These are phyloP conservation scores for Drosophila rhopaloa DNA, from an alignment of 1,140 invertebrate species.

Conservation along the genomic window DNA sequence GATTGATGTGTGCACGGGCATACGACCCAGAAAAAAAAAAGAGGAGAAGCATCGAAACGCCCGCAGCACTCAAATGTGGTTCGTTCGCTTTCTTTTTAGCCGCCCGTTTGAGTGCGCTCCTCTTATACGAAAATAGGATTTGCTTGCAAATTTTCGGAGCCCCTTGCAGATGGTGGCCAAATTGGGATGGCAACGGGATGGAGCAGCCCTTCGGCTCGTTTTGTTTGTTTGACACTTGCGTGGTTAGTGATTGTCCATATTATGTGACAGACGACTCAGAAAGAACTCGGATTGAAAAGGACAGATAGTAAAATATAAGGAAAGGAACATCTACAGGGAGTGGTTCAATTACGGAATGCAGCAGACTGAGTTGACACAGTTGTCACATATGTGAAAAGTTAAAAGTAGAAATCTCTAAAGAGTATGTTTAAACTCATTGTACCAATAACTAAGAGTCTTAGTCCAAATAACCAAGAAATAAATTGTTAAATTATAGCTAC, in stretches of 20 bases:
- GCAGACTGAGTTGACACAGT: constrained; percentile 24
- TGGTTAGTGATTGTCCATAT: constrained; percentile 76
- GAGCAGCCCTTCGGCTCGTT: constrained; percentile 44
- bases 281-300: constrained; percentile 1
- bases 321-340: constrained; percentile 4
- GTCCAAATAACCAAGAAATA: background rate
- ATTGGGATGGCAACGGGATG: background rate
- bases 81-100: constrained; percentile 22
- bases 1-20: constrained; percentile 73
- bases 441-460: too few relatives aligned
- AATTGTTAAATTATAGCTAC: background rate
- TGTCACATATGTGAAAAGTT: background rate
- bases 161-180: constrained; percentile 5
- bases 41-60: constrained; percentile 64
- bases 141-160: constrained; percentile 69
- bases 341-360: constrained; percentile 45
- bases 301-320: background rate
- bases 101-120: constrained; percentile 35
- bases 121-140: constrained; percentile 74
- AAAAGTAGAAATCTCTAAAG: too few relatives aligned
- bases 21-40: constrained; percentile 27
- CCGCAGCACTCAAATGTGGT: constrained; percentile 68
- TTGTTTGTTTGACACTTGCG: constrained; percentile 78
- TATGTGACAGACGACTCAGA: constrained; percentile 62
- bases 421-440: too few relatives aligned